Evolutionary conservation across 1,140 invertebrate genomes (phyloP).

Genomic region (Temnothorax longispinosus): DNA sequence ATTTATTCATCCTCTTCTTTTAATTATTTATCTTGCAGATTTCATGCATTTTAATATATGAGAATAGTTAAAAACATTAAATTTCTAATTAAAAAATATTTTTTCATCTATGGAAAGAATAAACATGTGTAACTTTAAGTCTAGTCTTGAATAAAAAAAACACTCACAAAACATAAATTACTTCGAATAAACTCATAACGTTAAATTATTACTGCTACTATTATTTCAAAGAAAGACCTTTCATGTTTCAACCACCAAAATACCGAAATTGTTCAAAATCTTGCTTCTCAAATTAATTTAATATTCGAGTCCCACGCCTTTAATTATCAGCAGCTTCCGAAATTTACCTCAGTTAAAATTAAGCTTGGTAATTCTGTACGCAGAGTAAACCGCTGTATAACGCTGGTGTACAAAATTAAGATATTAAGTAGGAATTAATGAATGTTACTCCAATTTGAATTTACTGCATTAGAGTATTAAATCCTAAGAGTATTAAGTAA

Average conservation of each 20-base stretch:
- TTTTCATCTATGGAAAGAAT: background rate
- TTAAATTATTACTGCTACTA: background rate
- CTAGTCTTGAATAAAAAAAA: background rate
- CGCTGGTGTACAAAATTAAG: constrained; percentile 14
- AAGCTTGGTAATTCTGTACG: constrained; percentile 8
- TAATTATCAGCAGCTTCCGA: background rate
- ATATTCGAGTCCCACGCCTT: constrained; percentile 5
- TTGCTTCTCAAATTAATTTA: background rate
- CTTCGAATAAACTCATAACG: background rate
- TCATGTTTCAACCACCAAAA: background rate
- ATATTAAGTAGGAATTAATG: constrained; percentile 26
- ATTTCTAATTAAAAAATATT: background rate
- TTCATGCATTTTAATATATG: background rate
- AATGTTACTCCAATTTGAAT: constrained; percentile 16
- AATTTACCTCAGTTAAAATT: constrained; percentile 13
- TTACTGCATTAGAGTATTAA: constrained; percentile 2
- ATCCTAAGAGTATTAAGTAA: constrained; percentile 8
- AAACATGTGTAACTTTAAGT: background rate
- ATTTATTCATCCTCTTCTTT: background rate
- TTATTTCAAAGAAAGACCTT: background rate
- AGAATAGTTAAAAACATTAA: background rate
- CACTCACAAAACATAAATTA: background rate
- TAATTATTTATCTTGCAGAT: background rate
- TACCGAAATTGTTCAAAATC: background rate
- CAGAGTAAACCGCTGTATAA: constrained; percentile 9